Percentiles rank a stretch among this genome's conserved stretches.
Evolutionary conservation across 2,797 vertebrate genomes (phyloP).

Genomic region (Orestias chungarensis): DNA sequence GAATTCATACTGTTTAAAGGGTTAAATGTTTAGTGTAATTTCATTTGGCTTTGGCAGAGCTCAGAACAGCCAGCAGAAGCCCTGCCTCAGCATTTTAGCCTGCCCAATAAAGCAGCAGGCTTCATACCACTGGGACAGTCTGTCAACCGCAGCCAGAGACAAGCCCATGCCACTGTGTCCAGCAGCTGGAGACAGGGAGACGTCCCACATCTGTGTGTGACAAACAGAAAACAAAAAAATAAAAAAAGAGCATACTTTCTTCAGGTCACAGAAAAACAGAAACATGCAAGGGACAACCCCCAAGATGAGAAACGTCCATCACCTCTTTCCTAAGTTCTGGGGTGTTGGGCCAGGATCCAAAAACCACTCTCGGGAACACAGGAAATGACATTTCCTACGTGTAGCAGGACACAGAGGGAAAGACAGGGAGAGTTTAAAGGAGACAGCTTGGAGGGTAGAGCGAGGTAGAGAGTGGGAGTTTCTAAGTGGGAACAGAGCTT

Average conservation of each 20-base stretch:
- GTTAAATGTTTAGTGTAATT: constrained; percentile 78
- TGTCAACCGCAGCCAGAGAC: constrained; percentile 76
- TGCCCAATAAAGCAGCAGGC: constrained; percentile 82
- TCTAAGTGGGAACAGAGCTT: constrained; percentile 86
- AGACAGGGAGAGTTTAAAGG: constrained; percentile 51
- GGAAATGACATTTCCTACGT: constrained; percentile 86
- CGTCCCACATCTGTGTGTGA: constrained; percentile 37
- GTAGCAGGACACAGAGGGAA: constrained; percentile 70
- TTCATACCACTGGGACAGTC: constrained; percentile 78
- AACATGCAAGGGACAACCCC: constrained; percentile 35
- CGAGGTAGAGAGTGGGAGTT: constrained; percentile 80
- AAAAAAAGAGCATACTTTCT: constrained; percentile 14
- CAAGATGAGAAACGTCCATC: constrained; percentile 40
- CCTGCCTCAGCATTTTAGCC: constrained; percentile 82
- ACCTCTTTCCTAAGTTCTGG: constrained; percentile 52
- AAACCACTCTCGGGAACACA: constrained; percentile 76
- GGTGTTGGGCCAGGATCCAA: constrained; percentile 70
- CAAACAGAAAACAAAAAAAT: constrained; percentile 9
- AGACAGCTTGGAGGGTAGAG: constrained; percentile 47
- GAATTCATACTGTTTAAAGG: constrained; percentile 48
- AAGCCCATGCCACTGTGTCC: constrained; percentile 74
- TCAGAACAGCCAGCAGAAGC: constrained; percentile 71
- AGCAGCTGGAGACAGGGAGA: constrained; percentile 66
- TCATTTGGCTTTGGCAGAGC: constrained; percentile 76
- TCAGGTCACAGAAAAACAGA: constrained; percentile 13